Percentiles rank a stretch among this genome's conserved stretches.
These are phyloP conservation scores for Onychomys torridus DNA, from an alignment of 2,797 vertebrate genomes.

Conservation along the genomic window DNA sequence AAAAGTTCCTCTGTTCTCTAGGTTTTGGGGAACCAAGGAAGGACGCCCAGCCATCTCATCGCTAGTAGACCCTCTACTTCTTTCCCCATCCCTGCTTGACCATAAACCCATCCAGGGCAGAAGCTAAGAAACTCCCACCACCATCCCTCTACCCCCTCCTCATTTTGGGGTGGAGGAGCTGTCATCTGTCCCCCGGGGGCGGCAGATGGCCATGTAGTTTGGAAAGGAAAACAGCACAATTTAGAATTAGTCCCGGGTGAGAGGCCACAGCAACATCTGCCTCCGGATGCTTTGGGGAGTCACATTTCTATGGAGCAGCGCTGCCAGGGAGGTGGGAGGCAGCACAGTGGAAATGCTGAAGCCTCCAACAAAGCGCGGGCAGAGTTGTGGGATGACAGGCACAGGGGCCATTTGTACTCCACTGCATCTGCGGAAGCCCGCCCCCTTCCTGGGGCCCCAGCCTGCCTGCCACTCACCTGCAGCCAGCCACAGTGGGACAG, in stretches of 20 bases:
- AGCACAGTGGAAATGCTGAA: slow-evolving; percentile 73
- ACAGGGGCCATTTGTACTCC: not conserved
- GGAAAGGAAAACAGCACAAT: slow-evolving; percentile 90
- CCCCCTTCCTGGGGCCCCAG: not conserved
- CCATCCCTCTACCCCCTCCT: not conserved
- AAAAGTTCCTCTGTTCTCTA: not conserved
- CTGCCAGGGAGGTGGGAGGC: slow-evolving; percentile 17
- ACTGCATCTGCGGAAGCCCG: not conserved
- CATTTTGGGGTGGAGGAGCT: not conserved
- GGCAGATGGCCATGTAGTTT: slow-evolving; percentile 95
- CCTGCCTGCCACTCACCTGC: slow-evolving; percentile 50
- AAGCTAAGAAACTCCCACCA: not conserved
- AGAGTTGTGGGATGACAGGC: not conserved
- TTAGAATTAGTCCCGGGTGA: slow-evolving; percentile 93
- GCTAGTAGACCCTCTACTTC: too few relatives aligned
- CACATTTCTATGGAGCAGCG: slow-evolving; percentile 89
- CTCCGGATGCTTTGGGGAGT: slow-evolving; percentile 88
- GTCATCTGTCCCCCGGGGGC: slow-evolving; percentile 84
- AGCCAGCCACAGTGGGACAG: not conserved
- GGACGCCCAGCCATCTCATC: not conserved
- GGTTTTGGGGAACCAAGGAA: not conserved
- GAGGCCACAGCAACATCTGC: slow-evolving; percentile 96
- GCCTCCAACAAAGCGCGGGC: slow-evolving; percentile 38
- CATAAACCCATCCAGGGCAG: not conserved
- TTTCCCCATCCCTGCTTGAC: not conserved